Percentiles rank a stretch among this genome's conserved stretches.
Evolutionary conservation across 2,113 vertebrate genomes (phyloP).

Genomic region (Lamprologus callipterus): DNA sequence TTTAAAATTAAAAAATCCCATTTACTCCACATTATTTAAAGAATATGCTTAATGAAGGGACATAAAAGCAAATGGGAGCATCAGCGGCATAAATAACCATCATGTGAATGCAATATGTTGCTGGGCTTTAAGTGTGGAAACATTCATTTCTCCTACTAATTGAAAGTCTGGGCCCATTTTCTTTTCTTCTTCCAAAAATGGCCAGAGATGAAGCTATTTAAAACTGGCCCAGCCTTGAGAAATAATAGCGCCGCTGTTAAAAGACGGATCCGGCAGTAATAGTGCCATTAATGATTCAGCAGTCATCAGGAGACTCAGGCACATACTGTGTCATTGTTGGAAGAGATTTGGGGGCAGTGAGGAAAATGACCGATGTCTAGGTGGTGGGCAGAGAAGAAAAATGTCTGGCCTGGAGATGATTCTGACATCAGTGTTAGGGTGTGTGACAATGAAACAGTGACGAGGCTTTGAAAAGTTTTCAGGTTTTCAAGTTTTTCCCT

Average conservation of each 20-base stretch:
- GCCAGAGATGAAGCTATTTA: conserved; percentile 32
- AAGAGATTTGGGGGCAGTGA: background rate
- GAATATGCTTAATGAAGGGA: background rate
- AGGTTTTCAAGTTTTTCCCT: background rate
- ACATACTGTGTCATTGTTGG: conserved; percentile 12
- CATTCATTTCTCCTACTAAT: background rate
- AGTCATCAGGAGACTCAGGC: conserved; percentile 12
- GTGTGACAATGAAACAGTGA: background rate
- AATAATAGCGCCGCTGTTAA: conserved; percentile 5
- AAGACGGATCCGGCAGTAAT: conserved; percentile 47
- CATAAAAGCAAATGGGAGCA: background rate
- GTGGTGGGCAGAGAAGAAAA: background rate
- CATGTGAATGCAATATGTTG: background rate
- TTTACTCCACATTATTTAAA: background rate
- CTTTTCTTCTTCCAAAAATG: conserved; percentile 7
- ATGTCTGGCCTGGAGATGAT: background rate
- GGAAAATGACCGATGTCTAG: background rate
- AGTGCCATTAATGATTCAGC: conserved; percentile 55
- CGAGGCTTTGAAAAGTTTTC: background rate
- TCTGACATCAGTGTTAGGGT: background rate
- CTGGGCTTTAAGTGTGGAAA: background rate
- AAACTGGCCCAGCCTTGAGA: conserved; percentile 25
- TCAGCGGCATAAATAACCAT: conserved; percentile 2
- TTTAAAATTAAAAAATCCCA: background rate
- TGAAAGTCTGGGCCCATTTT: background rate